Conservation (phyloP, 2,797 vertebrate species). For the Coccyzus lansbergi region DNA sequence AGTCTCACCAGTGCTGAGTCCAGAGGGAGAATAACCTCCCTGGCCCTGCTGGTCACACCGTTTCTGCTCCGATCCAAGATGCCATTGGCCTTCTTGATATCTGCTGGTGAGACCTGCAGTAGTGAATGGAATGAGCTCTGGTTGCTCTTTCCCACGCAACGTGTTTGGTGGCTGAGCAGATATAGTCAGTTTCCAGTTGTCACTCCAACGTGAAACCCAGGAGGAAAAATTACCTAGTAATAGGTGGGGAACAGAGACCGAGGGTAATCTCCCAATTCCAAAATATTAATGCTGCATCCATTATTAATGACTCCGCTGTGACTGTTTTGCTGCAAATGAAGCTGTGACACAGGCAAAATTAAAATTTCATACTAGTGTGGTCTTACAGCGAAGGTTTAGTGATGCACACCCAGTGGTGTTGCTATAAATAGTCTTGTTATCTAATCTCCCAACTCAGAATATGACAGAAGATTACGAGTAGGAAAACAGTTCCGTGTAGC, state of each 20-base stretch:
- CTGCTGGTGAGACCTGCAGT: background rate
- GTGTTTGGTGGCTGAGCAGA: background rate
- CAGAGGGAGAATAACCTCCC: too few species aligned
- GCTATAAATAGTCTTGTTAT: conserved; percentile 60
- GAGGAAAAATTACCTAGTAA: background rate
- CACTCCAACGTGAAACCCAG: background rate
- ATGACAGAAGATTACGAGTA: conserved; percentile 52
- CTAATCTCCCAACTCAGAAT: conserved; percentile 51
- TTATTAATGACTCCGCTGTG: background rate
- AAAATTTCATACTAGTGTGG: conserved; percentile 41
- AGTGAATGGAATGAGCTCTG: background rate
- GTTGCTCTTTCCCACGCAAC: background rate
- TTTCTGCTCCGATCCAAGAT: too few species aligned
- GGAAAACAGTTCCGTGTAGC: conserved; percentile 51
- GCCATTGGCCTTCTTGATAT: too few species aligned
- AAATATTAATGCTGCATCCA: background rate
- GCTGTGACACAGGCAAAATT: conserved; percentile 2
- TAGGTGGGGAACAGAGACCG: background rate
- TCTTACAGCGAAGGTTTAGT: conserved; percentile 46
- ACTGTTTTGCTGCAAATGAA: background rate
- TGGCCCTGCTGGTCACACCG: too few species aligned
- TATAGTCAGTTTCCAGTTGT: background rate
- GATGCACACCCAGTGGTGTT: conserved; percentile 25
- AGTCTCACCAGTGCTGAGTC: too few species aligned
- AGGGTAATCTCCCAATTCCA: conserved; percentile 8